Conservation (phyloP, 2,797 vertebrate genomes). For the Aphelocoma californica region DNA sequence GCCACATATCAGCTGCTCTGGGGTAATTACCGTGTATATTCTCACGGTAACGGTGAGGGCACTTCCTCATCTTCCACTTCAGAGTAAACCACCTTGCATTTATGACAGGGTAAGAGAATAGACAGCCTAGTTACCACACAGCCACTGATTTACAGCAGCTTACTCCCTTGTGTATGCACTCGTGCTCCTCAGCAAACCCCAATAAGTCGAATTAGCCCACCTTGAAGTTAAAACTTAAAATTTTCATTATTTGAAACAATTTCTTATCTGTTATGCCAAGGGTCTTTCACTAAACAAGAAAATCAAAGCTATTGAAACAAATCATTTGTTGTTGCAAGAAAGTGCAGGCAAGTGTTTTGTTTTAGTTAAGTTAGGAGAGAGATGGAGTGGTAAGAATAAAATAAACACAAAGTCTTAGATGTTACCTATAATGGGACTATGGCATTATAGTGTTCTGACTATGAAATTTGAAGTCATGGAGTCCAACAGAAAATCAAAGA, state of each 20-base stretch:
- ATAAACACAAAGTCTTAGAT: neutral
- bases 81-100: conserved; percentile 20
- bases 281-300: neutral
- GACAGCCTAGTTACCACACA: neutral
- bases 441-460: neutral
- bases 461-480: neutral
- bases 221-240: neutral
- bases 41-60: neutral
- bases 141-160: conserved; percentile 6
- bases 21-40: conserved; percentile 22
- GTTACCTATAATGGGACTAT: neutral
- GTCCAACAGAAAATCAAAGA: neutral
- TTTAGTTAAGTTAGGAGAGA: neutral
- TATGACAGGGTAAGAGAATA: conserved; percentile 3
- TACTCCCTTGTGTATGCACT: neutral
- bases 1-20: conserved; percentile 28
- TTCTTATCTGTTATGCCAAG: neutral
- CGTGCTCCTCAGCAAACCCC: neutral
- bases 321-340: neutral
- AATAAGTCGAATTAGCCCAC: neutral
- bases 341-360: neutral
- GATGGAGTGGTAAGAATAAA: neutral
- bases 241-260: neutral
- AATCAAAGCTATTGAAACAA: conserved; percentile 1
- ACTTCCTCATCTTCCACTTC: conserved; percentile 40